Evolutionary conservation across 1,140 invertebrate species (phyloP).

Genomic region (Acromyrmex echinatior): DNA sequence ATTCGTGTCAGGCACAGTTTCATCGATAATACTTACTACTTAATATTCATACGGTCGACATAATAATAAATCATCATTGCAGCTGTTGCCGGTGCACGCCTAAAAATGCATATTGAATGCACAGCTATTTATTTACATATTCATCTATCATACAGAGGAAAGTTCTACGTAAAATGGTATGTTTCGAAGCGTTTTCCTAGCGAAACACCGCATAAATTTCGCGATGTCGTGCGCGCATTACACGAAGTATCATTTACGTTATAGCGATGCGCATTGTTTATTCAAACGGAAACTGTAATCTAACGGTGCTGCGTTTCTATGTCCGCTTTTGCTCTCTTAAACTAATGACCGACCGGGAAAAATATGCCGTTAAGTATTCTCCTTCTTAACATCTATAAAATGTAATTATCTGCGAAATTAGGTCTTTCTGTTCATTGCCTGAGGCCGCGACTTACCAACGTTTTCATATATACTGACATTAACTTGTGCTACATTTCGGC

Average conservation of each 20-base stretch:
- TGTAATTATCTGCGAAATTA: conserved; percentile 43
- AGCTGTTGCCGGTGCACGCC: background rate
- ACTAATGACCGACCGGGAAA: conserved; percentile 45
- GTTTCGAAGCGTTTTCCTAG: conserved; percentile 22
- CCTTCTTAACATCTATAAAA: conserved; percentile 36
- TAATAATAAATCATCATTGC: conserved; percentile 43
- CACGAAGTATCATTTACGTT: conserved; percentile 25
- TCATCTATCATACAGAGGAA: conserved; percentile 21
- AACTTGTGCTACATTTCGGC: background rate
- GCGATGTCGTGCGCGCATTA: conserved; percentile 17
- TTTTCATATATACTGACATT: conserved; percentile 10
- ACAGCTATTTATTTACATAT: conserved; percentile 38
- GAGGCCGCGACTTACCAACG: background rate
- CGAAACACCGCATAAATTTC: conserved; percentile 9
- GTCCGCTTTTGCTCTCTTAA: conserved; percentile 39
- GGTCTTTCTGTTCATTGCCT: conserved; percentile 25
- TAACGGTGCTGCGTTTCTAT: conserved; percentile 41
- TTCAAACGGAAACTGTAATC: conserved; percentile 40
- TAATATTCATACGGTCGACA: background rate
- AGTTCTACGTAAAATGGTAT: conserved; percentile 34
- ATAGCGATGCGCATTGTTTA: conserved; percentile 50
- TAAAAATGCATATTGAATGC: conserved; percentile 32
- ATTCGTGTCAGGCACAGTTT: background rate
- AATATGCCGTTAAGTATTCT: conserved; percentile 53
- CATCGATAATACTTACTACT: background rate